Base-by-base conservation (phyloP, 2,113 vertebrate genomes). In the Cynopterus brachyotis region DNA sequence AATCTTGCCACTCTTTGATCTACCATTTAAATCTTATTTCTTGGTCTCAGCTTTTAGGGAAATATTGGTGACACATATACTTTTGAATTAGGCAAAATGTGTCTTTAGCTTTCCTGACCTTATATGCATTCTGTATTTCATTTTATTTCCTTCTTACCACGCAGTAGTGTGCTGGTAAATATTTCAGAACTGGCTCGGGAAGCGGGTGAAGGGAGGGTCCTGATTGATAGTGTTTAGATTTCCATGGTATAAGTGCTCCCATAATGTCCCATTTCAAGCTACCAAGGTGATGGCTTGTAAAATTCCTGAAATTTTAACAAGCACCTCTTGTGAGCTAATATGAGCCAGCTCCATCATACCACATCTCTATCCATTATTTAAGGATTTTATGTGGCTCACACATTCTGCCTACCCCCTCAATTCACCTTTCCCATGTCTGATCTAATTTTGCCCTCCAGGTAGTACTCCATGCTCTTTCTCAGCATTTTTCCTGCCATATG, bases 11-110 rank as follows among this genome's bases (percentile, higher is more conserved):
- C 28, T 64, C 32, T 82, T 66, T 2, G 26, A 85, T 73, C 20
- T 87, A 3, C 13, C 78, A 30, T 72, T 94, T 91, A 75, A 66
- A 30, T 75, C 24, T 90, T 87, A 37, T 50, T 96, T 53, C 4
- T 80, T 84, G 22, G 17, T 24, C 35, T 90, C 84, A 53, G 7
- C 3, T 66, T 67, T 91, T 53, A 72, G 35, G n/a, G 37, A 73
- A 42, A 57, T 82, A 72, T 26, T 73, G 22, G 10, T 83, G 24
- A 28, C 57, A 78, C 32, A 60, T 26, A 80, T 73, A 88, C 40
- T 81, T 95, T 66, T 42, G 47, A 91, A 72, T 95, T 86, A 53
- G n/a, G 9, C 75, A 3, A 92, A 92, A 59, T 94, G 92, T 60
- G 59, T 60, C 84, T 94, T 91, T 45, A 66, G 30, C 5, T 83